phyloP scores from a whole-genome alignment of 2,888 invertebrate species.

The Platerodrilus igneus region DNA sequence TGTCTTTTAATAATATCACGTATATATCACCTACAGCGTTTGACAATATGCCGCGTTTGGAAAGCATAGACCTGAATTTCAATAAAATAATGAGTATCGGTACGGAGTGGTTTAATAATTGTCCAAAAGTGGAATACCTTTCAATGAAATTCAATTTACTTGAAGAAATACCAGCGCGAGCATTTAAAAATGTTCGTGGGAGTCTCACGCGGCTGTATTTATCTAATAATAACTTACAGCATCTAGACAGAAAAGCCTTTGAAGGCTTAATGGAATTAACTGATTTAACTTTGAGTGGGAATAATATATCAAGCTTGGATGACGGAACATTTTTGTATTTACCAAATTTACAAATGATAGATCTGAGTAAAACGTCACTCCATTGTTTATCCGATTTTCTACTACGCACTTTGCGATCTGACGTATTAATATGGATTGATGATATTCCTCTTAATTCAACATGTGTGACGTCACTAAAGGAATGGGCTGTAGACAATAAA shows the following conservation, averaged over 20 bases:
- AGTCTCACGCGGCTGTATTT: slow-evolving; percentile 24
- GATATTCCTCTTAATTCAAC: slow-evolving; percentile 12
- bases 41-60: slow-evolving; percentile 35
- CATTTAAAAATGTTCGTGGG: slow-evolving; percentile 38
- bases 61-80: slow-evolving; percentile 36
- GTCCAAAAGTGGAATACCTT: slow-evolving; percentile 35
- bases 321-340: slow-evolving; percentile 18
- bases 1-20: slow-evolving; percentile 28
- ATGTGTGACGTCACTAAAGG: slow-evolving; percentile 5
- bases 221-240: slow-evolving; percentile 28
- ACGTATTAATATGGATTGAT: slow-evolving; percentile 15
- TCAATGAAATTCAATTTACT: slow-evolving; percentile 38
- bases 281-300: slow-evolving; percentile 31
- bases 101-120: slow-evolving; percentile 38
- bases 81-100: slow-evolving; percentile 38
- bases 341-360: slow-evolving; percentile 12
- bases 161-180: slow-evolving; percentile 31
- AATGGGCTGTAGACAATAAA: slow-evolving; percentile 11
- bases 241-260: slow-evolving; percentile 28
- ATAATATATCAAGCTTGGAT: slow-evolving; percentile 31
- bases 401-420: slow-evolving; percentile 8
- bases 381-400: slow-evolving; percentile 12
- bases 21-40: slow-evolving; percentile 30
- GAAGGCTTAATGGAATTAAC: slow-evolving; percentile 29
- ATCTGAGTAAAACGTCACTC: slow-evolving; percentile 13